Base-by-base conservation (phyloP, 2,113 vertebrate species). In the Hippocampus mohnikei region DNA sequence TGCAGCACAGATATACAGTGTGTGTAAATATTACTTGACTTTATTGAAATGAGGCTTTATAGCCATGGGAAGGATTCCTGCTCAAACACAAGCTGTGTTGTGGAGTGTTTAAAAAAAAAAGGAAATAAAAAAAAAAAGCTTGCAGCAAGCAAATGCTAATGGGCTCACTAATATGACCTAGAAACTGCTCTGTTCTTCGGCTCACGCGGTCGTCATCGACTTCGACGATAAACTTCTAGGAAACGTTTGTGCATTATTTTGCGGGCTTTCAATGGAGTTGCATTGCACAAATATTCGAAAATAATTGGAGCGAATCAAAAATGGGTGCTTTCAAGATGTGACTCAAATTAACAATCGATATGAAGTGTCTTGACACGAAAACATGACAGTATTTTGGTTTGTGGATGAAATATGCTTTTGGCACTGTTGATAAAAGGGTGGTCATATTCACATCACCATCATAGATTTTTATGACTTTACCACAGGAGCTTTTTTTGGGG, bases 11-110 rank as follows among this genome's bases (percentile, higher is more conserved):
- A 86, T 86, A 70, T 64, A 63, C 37, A 27, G n/a, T 72, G 73
- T 83, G 83, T 83, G 83, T 88, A 88, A 90, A 89, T 88, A 88
- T 87, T 81, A 71, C 79, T 85, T 78, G 82, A 87, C 85, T 87
- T 60, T 87, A 82, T 83, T 88, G 82, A 88, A 87, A 87, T 81
- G 78, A 88, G 77, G 74, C 79, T 74, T 66, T 83, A 73, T 79
- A 80, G 88, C 83, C 84, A 81, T 73, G 41, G 80, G 85, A 85
- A 83, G 76, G 75, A 83, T 81, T 77, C 67, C 67, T 78, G 60
- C 74, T 73, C 85, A 85, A 88, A 89, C 84, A 87, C 82, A 79
- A 81, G 80, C 82, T 87, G 84, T 76, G 80, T 78, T 77, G 65
- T 50, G 72, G 55, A 56, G 33, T 5, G 13, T 1, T 0, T 29